Evolutionary conservation across 2,113 vertebrate species (phyloP).

Genomic region (Prunella himalayana): DNA sequence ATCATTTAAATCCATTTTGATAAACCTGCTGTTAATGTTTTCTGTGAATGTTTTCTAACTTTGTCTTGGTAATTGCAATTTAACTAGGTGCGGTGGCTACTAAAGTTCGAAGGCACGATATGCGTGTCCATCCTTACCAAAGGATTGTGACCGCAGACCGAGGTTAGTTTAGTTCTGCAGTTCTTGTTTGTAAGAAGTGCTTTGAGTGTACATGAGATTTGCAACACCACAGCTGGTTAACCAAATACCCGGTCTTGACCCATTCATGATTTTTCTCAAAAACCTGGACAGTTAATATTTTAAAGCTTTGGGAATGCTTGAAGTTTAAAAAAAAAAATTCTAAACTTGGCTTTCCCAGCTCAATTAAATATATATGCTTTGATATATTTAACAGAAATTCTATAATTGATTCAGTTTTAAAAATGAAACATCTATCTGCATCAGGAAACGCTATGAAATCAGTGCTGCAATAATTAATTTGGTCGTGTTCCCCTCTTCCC

Average conservation of each 20-base stretch:
- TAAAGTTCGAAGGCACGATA: slow-evolving; percentile 99
- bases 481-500: not conserved
- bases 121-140: slow-evolving; percentile 99
- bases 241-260: slow-evolving; percentile 42
- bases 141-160: slow-evolving; percentile 99
- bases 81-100: slow-evolving; percentile 99
- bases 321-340: not conserved
- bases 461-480: slow-evolving; percentile 40
- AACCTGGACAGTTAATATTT: not conserved
- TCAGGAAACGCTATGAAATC: slow-evolving; percentile 55
- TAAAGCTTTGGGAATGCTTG: slow-evolving; percentile 24
- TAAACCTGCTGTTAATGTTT: slow-evolving; percentile 86
- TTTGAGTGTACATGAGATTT: slow-evolving; percentile 76
- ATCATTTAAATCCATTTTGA: slow-evolving; percentile 87
- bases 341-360: slow-evolving; percentile 43
- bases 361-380: slow-evolving; percentile 45
- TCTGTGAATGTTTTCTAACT: slow-evolving; percentile 88
- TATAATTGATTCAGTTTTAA: slow-evolving; percentile 16
- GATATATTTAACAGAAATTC: slow-evolving; percentile 32
- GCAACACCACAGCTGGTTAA: slow-evolving; percentile 79
- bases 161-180: slow-evolving; percentile 99
- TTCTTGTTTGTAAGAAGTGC: slow-evolving; percentile 79
- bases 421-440: slow-evolving; percentile 30
- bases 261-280: not conserved
- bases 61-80: slow-evolving; percentile 97